A percentile compares a stretch with the other conserved stretches of the same genome.
phyloP scores from a whole-genome alignment of 92 coral and sea anemone genomes.

The Anthopleura xanthogrammica region DNA sequence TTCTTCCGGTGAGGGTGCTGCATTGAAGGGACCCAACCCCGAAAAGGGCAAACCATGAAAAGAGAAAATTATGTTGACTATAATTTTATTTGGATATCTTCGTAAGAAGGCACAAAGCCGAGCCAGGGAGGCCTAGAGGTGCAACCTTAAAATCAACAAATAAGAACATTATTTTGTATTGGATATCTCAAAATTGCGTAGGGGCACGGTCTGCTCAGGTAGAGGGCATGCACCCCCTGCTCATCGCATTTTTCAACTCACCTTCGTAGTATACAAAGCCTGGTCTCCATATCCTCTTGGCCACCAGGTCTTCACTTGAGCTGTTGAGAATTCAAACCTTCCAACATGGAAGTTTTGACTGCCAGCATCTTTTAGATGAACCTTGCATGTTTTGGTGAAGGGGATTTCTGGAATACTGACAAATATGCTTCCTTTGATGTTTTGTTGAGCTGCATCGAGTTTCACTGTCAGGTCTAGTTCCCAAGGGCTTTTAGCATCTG shows the following conservation, averaged over 20 bases:
- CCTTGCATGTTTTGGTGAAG: slow-evolving; percentile 32
- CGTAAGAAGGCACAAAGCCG: too few relatives aligned
- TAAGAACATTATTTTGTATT: too few relatives aligned
- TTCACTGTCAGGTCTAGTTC: slow-evolving; percentile 53
- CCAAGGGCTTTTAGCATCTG: slow-evolving; percentile 60
- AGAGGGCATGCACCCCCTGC: too few relatives aligned
- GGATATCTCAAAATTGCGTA: too few relatives aligned
- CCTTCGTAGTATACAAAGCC: slow-evolving; percentile 69
- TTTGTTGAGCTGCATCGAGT: slow-evolving; percentile 58
- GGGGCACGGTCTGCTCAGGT: too few relatives aligned
- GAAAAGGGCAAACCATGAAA: too few relatives aligned
- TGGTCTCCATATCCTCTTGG: slow-evolving; percentile 94
- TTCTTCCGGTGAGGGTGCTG: too few relatives aligned
- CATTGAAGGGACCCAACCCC: too few relatives aligned
- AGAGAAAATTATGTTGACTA: too few relatives aligned
- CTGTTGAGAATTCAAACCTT: slow-evolving; percentile 48
- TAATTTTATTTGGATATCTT: too few relatives aligned
- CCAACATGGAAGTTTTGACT: slow-evolving; percentile 58
- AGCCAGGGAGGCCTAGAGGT: too few relatives aligned
- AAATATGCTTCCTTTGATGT: slow-evolving; percentile 44
- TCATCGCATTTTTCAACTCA: slow-evolving; percentile 7
- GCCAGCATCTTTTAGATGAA: slow-evolving; percentile 47
- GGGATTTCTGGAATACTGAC: slow-evolving; percentile 67
- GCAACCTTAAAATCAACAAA: too few relatives aligned
- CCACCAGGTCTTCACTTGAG: slow-evolving; percentile 82